Base-by-base conservation (phyloP, 2,113 vertebrate species). In the Vicugna pacos region DNA sequence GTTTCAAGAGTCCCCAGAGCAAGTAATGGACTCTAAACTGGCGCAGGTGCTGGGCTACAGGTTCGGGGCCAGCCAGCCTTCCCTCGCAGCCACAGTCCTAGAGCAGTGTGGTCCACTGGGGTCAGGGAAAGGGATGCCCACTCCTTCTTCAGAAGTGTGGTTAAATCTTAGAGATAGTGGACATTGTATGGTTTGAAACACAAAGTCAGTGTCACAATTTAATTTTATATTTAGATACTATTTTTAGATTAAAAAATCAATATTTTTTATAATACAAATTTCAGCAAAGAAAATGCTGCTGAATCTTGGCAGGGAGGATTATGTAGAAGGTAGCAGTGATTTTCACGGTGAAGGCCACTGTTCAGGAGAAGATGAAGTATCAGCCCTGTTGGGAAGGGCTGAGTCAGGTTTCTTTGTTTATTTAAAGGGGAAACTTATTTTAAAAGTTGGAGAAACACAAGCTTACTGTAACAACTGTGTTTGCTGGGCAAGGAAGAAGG, bases 151-250 rank as follows among this genome's bases (percentile, higher is more conserved):
- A 60, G 67, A 60, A 76, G 42, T 15, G 22, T 48, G 48, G 35
- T 26, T 30, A 64, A 58, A 28, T 46, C 72, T 93, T 26, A 48
- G 70, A 56, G 54, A 13, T 26, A 16, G 3, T 5, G 11, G 48
- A 12, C 22, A 24, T 48, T 56, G 32, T 46, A 38, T n/a, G 32
- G 50, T 77, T 58, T 42, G 64, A 58, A 84, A 89, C 75, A 50
- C 90, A 90, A 56, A 65, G 30, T 80, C 50, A 58, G 16, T 42
- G 12, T 65, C 19, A 35, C 62, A 38, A 5, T 82, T 87, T 82
- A 52, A 46, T 73, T 75, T 95, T 91, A 38, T 69, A 58, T 72
- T 92, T 92, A 88, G 50, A 30, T 24, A 24, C 6, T 46, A 38
- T 58, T 83, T 90, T 72, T 56, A 86, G 72, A 62, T 48, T 46